Evolutionary conservation across 2,113 vertebrate species (phyloP), one percentile per base, ranked within the genome.

Genomic region (Pagrus major): DNA sequence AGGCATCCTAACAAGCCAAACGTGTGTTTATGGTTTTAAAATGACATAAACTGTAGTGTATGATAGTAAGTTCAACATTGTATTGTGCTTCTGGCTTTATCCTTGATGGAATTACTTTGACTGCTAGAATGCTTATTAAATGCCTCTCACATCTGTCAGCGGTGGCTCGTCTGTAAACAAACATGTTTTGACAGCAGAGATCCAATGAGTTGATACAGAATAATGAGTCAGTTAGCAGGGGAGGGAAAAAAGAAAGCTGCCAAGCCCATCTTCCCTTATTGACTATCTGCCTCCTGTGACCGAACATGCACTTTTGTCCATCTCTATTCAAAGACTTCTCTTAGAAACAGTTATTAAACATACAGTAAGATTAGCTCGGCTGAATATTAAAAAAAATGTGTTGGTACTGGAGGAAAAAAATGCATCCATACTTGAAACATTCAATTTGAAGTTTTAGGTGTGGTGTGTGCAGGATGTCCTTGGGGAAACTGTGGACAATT

Each of bases 121-220:
- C 60, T 68, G 35, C 67, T 58, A 58, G 56, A 84, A 74, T 64
- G 47, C 76, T 76, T 78, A 85, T 89, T 86, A 87, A 91, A 89
- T 76, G 69, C 73, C 14, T 73, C 71, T 84, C 81, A 74, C 87
- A 76, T 92, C 84, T 68, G 84, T 89, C 73, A 83, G 82, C 21
- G 10, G 49, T 58, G 64, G 78, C 83, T 64, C 69, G 81, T 77
- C 84, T 74, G 84, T 75, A 89, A 85, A 90, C 73, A 91, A 89
- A 90, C 84, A 70, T 85, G 81, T 86, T 86, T 89, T 89, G 88
- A 92, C 85, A 87, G 84, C 76, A 70, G 59, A 72, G 70, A 90
- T 84, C 71, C 64, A 80, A 83, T 76, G 77, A 87, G 86, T 68
- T 88, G 81, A 89, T 91, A 82, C 71, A 83, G 82, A 92, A 84